Conservation (phyloP, 2,888 invertebrate species). For the Mesoligia furuncula region DNA sequence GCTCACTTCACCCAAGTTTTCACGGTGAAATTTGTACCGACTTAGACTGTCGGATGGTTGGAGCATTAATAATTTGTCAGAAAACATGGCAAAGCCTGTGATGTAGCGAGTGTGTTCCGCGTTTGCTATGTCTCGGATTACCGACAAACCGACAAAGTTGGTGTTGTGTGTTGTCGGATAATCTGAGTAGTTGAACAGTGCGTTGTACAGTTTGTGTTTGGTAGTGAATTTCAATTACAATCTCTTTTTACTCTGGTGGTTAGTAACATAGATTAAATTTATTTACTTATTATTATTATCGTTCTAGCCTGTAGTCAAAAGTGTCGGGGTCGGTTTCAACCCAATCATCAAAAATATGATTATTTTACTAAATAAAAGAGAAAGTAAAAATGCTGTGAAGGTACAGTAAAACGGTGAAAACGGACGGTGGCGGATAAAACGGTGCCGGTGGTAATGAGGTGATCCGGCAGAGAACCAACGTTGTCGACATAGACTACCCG, state of each 20-base stretch:
- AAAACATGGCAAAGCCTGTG: background rate
- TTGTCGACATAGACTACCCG: too few relatives aligned
- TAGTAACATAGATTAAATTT: background rate
- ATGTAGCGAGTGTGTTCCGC: background rate
- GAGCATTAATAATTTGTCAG: background rate
- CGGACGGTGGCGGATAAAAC: too few relatives aligned
- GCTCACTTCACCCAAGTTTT: background rate
- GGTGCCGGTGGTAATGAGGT: too few relatives aligned
- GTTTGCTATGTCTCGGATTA: conserved; percentile 16
- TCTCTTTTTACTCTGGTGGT: background rate
- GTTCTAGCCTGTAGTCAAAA: background rate
- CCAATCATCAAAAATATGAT: too few relatives aligned
- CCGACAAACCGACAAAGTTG: conserved; percentile 24
- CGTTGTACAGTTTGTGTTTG: background rate
- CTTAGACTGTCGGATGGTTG: background rate
- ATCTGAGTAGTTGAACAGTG: background rate
- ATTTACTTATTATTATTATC: background rate
- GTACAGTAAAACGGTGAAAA: too few relatives aligned
- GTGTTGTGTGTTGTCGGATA: conserved; percentile 13
- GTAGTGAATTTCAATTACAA: background rate
- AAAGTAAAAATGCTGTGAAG: too few relatives aligned
- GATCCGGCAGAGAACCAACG: too few relatives aligned
- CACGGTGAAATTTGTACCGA: background rate
- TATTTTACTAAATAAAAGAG: too few relatives aligned
- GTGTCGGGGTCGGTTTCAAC: background rate